Conservation (phyloP, 1,140 invertebrate genomes). For the Limonius californicus region DNA sequence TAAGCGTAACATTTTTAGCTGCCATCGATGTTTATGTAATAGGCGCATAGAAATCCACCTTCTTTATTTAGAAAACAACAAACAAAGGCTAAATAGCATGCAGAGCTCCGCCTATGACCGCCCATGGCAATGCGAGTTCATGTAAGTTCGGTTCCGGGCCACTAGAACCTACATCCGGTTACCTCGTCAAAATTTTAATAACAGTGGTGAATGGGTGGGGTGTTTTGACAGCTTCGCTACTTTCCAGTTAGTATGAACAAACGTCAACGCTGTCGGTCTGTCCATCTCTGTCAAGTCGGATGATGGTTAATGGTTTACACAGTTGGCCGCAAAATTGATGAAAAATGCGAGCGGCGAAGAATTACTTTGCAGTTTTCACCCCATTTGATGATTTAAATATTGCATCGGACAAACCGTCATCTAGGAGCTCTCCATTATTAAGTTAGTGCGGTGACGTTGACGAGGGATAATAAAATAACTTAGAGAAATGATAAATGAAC, state of each 20-base stretch:
- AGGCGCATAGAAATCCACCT: neutral
- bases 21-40: neutral
- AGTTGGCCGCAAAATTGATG: constrained; percentile 4
- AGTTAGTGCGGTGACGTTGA: constrained; percentile 13
- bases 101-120: constrained; percentile 1
- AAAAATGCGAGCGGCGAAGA: neutral
- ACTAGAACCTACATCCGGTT: constrained; percentile 6
- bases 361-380: constrained; percentile 12
- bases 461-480: constrained; percentile 15
- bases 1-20: neutral
- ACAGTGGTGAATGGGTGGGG: constrained; percentile 5
- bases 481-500: constrained; percentile 10
- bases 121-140: neutral
- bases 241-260: neutral
- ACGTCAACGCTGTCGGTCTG: neutral
- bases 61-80: constrained; percentile 7
- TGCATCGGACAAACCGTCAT: constrained; percentile 12
- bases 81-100: neutral
- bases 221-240: constrained; percentile 11
- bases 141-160: constrained; percentile 1
- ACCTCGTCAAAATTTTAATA: constrained; percentile 2
- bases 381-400: constrained; percentile 10
- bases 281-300: neutral
- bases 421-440: constrained; percentile 5
- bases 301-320: constrained; percentile 7